Evolutionary conservation across 2,888 invertebrate species (phyloP), one percentile per base, ranked within the genome.

Genomic region (Cyclophora punctaria): DNA sequence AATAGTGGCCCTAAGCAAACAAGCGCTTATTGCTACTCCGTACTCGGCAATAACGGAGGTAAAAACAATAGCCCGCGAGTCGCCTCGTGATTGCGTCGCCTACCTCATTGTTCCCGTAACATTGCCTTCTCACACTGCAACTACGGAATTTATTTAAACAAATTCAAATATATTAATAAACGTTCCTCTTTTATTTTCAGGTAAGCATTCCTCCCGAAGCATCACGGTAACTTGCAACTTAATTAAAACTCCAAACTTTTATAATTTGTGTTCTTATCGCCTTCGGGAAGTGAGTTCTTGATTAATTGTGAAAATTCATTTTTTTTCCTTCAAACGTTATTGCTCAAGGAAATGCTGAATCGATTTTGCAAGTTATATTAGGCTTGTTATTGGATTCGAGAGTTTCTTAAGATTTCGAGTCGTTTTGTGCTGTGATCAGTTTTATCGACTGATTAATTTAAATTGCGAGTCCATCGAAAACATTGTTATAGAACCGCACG

Each of bases 11-110:
- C 78, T 75, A 72, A 75, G 73, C 78, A 79, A 83, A 84, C 83
- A 81, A 70, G 72, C 73, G 79, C 79, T 83, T 83, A 83, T 84
- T 84, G 83, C 83, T 75, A 75, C 79, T 78, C 78, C 69, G 73
- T 78, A 77, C 76, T 79, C 73, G 68, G 78, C 81, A 81, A 81
- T 80, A 82, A 61, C 61, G 57, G 61, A 73, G 69, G 73, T 71
- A 77, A 76, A 81, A 80, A 83, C 82, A 83, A 83, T 81, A 73
- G 78, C 68, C 60, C 63, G 64, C 53, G 67, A 68, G 66, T 71
- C 77, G 76, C 70, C 78, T 79, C 75, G 72, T 80, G 79, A 80
- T 80, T 78, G 80, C 78, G 71, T 66, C 66, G 63, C 63, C 59
- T 64, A 2, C 37, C 63, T 71, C 75, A 78, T 80, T 83, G 81